Conservation (phyloP, 2,113 vertebrate genomes). For the Bubo bubo region DNA sequence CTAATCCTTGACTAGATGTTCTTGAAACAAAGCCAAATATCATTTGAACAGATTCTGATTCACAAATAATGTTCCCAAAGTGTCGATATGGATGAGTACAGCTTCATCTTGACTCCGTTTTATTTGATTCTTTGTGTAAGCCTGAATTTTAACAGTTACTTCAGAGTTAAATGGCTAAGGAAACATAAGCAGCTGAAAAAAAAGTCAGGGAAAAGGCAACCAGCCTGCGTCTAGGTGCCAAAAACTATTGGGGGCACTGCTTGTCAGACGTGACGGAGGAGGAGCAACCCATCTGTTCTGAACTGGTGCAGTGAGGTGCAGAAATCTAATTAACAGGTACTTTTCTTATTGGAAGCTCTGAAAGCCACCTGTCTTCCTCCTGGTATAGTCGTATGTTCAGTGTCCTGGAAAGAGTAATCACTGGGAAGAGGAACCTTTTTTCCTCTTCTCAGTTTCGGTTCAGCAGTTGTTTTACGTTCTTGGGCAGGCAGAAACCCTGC, state of each 20-base stretch:
- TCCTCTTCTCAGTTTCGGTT: background rate
- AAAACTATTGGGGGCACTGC: background rate
- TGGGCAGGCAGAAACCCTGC: background rate
- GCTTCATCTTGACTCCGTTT: background rate
- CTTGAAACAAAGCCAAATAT: background rate
- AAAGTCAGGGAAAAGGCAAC: background rate
- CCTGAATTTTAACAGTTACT: background rate
- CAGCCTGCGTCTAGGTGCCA: background rate
- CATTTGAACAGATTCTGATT: background rate
- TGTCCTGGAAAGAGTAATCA: background rate
- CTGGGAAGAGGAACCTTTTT: background rate
- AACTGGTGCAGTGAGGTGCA: background rate
- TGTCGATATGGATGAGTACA: fast-evolving
- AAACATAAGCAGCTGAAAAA: background rate
- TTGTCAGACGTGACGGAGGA: background rate
- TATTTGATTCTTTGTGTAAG: background rate
- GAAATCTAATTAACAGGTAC: slow-evolving; percentile 1
- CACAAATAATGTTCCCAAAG: background rate
- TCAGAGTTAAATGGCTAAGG: background rate
- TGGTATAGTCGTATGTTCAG: background rate
- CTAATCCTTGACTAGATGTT: background rate
- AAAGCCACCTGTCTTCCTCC: slow-evolving; percentile 5
- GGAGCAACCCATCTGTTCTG: slow-evolving; percentile 23
- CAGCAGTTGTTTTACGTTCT: background rate
- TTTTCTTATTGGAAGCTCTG: background rate